phyloP scores from a whole-genome alignment of 1,140 invertebrate genomes.

The Chelonus insularis region DNA sequence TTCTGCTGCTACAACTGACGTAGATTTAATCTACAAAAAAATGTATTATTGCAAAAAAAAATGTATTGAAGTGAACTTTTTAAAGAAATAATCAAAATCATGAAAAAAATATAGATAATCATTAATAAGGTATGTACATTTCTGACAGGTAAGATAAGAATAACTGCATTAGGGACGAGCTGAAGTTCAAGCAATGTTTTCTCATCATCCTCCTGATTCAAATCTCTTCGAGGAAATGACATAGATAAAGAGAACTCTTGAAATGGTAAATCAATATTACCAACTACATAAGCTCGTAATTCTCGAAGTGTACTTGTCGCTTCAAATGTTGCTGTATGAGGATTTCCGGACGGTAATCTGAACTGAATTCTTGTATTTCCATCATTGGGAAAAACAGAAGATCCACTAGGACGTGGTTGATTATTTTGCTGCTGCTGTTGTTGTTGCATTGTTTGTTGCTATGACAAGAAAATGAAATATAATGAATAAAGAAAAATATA shows the following conservation, averaged over 20 bases:
- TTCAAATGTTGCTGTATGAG: constrained; percentile 68
- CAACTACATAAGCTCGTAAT: constrained; percentile 64
- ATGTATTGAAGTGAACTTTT: not conserved
- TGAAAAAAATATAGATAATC: constrained; percentile 8
- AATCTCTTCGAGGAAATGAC: constrained; percentile 77
- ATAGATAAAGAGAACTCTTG: constrained; percentile 72
- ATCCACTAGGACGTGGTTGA: not conserved
- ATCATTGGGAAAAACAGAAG: constrained; percentile 41
- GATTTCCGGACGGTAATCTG: constrained; percentile 76
- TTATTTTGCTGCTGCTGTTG: constrained; percentile 29
- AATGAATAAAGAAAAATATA: no score
- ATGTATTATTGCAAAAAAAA: constrained; percentile 6
- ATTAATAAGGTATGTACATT: constrained; percentile 37
- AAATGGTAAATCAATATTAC: constrained; percentile 61
- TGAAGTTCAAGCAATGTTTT: constrained; percentile 70
- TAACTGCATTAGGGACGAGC: constrained; percentile 77
- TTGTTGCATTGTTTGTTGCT: constrained; percentile 33
- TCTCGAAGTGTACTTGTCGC: constrained; percentile 62
- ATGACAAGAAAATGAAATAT: constrained; percentile 26
- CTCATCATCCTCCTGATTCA: constrained; percentile 66
- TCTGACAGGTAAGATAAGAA: constrained; percentile 73
- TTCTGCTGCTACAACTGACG: constrained; percentile 35
- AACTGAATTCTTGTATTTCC: constrained; percentile 75
- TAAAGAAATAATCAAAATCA: not conserved
- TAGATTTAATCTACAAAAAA: constrained; percentile 38